phyloP scores from a whole-genome alignment of 2,797 vertebrate species.

The Anguilla pacifica region DNA sequence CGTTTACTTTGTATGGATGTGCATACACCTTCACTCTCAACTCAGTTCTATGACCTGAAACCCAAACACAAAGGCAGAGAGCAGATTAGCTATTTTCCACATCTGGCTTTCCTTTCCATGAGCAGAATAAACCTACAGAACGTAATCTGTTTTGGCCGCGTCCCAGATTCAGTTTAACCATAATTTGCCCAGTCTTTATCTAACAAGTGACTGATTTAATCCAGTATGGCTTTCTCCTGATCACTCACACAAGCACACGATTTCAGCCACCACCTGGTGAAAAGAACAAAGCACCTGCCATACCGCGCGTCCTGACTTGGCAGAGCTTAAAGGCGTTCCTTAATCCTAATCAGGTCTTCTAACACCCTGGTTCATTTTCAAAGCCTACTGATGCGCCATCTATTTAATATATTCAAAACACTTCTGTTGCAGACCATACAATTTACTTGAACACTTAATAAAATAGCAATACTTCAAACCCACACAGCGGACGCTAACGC shows the following conservation, averaged over 20 bases:
- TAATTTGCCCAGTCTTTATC: constrained; percentile 1
- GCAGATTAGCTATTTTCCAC: neutral
- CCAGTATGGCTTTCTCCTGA: neutral
- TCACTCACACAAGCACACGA: neutral
- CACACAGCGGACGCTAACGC: neutral
- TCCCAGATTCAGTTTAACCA: neutral
- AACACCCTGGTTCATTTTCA: constrained; percentile 11
- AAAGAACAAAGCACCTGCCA: neutral
- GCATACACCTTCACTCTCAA: neutral
- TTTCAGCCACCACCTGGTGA: neutral
- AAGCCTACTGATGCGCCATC: constrained; percentile 18
- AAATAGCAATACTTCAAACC: constrained; percentile 11
- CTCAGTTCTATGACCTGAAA: neutral
- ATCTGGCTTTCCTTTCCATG: neutral
- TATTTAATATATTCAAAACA: constrained; percentile 26
- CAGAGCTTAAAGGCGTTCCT: constrained; percentile 14
- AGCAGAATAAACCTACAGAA: neutral
- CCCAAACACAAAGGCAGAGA: neutral
- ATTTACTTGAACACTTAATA: constrained; percentile 14
- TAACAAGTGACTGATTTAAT: neutral
- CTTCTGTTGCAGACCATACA: constrained; percentile 5
- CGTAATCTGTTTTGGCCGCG: constrained; percentile 21
- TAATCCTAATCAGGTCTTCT: constrained; percentile 15
- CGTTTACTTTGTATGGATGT: neutral
- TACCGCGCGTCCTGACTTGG: neutral